Percentiles rank a stretch among this genome's conserved stretches.
Evolutionary conservation across 2,113 vertebrate genomes (phyloP).

Genomic region (Ophiodon elongatus): DNA sequence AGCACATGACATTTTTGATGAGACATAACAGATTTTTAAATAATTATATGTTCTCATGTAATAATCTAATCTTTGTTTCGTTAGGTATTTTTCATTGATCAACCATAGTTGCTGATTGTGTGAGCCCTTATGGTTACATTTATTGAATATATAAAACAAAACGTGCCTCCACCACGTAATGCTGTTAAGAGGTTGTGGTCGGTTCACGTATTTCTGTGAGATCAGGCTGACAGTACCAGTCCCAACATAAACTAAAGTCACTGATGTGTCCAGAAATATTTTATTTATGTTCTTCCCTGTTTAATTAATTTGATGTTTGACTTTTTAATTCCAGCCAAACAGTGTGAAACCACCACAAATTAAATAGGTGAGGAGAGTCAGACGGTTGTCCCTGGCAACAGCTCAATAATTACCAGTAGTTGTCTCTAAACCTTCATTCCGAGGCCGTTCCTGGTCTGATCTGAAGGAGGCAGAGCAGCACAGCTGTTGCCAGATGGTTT

Average conservation of each 20-base stretch:
- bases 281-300: neutral
- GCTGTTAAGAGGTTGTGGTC: no score
- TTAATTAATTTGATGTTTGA: neutral
- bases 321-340: neutral
- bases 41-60: no score
- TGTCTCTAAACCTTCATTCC: neutral
- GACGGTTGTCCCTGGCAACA: neutral
- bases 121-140: no score
- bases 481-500: conserved; percentile 46
- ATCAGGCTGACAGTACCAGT: no score
- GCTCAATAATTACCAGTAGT: conserved; percentile 9
- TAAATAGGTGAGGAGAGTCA: neutral
- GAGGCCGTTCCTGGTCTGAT: neutral
- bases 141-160: no score
- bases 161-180: no score
- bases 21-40: no score
- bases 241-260: neutral
- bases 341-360: neutral
- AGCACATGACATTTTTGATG: no score
- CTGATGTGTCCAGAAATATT: neutral
- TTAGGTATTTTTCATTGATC: no score
- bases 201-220: no score
- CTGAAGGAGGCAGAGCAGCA: conserved; percentile 7
- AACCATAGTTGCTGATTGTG: no score
- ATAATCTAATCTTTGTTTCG: no score